Base-by-base conservation (phyloP, 2,888 invertebrate species). In the Aphodius sticticus region DNA sequence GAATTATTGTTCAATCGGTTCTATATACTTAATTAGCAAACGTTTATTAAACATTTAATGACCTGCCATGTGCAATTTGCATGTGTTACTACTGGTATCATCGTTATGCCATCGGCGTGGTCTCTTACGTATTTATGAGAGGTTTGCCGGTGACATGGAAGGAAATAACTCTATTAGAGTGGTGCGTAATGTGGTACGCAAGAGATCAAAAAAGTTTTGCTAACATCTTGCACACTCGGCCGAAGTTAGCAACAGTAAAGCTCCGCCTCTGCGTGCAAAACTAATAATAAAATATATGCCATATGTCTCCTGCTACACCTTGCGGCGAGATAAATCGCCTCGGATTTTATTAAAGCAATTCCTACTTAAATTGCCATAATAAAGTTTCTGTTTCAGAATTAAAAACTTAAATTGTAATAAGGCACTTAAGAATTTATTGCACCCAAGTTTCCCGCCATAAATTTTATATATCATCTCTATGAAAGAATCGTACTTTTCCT, bases 341-440 rank as follows among this genome's bases (percentile, higher is more conserved):
- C 74, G 74, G 74, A 36, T 74, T 74, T 26, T 26, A 74, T 74
- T 16, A 74, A 74, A 74, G 74, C 26, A 74, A 74, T 74, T 74
- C 35, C 74, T 37, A 35, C 74, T 37, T 37, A 74, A 74, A 74
- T 74, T 72, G 72, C 72, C 26, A 36, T 26, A 72, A 14, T 72
- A 72, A 72, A 15, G 35, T 53, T 53, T 53, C 53, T 53, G 53
- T 53, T 53, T 36, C 74, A 37, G 35, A 74, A 74, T 74, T 74
- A 74, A 74, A 74, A 74, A 74, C 74, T 74, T 74, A 74, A 74
- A 74, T 74, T 74, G 74, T 74, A 53, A 53, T 53, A 53, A 53
- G 53, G 53, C 53, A 53, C 53, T 53, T 53, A 53, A 53, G 53
- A 53, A 53, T 53, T 53, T 53, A 53, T 53, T 53, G 53, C 53